phyloP scores from a whole-genome alignment of 1,140 invertebrate genomes.

The Drosophila hydei region DNA sequence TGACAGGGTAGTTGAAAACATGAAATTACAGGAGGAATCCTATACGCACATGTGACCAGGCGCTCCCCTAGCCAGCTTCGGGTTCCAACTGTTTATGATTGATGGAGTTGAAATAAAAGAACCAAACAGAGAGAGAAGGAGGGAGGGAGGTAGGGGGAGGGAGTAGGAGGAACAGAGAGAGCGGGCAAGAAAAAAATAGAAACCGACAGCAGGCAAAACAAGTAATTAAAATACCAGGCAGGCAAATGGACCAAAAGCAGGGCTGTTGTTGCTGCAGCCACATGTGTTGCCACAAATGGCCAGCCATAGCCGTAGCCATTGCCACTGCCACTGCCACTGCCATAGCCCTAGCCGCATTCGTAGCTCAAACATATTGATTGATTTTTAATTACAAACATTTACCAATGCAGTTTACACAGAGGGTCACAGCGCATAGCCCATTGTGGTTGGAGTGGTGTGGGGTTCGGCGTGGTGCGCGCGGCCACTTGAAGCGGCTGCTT shows the following conservation, averaged over 20 bases:
- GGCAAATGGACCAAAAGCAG: conserved; percentile 57
- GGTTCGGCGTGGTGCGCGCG: neutral
- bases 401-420: conserved; percentile 51
- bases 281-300: conserved; percentile 72
- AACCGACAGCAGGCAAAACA: conserved; percentile 34
- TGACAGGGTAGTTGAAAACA: conserved; percentile 19
- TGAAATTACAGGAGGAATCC: conserved; percentile 22
- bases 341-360: conserved; percentile 26
- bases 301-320: conserved; percentile 10
- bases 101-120: conserved; percentile 45
- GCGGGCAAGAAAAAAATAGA: conserved; percentile 22
- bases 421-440: conserved; percentile 18
- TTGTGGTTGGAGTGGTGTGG: neutral
- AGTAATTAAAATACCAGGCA: conserved; percentile 82
- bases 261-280: conserved; percentile 46
- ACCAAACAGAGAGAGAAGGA: conserved; percentile 3
- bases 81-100: conserved; percentile 66
- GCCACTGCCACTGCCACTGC: neutral
- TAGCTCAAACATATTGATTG: conserved; percentile 72
- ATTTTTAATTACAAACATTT: conserved; percentile 82
- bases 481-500: conserved; percentile 54
- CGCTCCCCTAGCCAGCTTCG: neutral
- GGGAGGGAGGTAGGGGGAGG: neutral
- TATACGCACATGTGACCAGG: conserved; percentile 58
- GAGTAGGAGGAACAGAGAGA: conserved; percentile 1